Conservation (phyloP, 2,888 invertebrate species). For the Aleiodes testaceus region DNA sequence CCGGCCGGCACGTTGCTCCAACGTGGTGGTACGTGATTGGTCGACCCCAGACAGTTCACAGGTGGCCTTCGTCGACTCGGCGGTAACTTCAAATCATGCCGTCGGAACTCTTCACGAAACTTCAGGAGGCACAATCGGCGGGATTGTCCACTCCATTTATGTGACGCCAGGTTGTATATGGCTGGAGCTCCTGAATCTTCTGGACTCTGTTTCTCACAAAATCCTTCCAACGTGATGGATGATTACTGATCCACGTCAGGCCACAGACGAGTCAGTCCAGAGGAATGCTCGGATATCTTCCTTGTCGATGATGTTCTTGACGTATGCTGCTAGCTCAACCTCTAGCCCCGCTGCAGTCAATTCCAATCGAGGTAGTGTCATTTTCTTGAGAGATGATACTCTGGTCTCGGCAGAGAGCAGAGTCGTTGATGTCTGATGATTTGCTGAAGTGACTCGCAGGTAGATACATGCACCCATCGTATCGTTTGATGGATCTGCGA, state of each 20-base stretch:
- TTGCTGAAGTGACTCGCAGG: slow-evolving; percentile 19
- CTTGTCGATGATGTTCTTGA: not conserved
- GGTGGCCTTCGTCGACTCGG: too few species aligned
- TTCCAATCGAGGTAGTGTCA: slow-evolving; percentile 53
- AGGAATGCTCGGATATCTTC: slow-evolving; percentile 21
- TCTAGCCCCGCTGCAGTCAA: slow-evolving; percentile 48
- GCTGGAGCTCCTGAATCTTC: too few species aligned
- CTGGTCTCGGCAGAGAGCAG: slow-evolving; percentile 46
- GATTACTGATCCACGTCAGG: slow-evolving; percentile 45
- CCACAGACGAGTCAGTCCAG: slow-evolving; percentile 49
- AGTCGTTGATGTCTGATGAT: not conserved
- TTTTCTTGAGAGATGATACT: slow-evolving; percentile 49
- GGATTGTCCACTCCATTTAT: slow-evolving; percentile 44
- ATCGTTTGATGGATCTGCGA: slow-evolving; percentile 52
- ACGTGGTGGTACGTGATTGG: too few species aligned
- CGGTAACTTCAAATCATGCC: too few species aligned
- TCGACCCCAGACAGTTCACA: too few species aligned
- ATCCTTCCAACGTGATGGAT: too few species aligned
- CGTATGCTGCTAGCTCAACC: slow-evolving; percentile 28
- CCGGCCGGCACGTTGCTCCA: too few species aligned
- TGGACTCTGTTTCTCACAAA: too few species aligned
- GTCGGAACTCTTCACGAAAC: too few species aligned
- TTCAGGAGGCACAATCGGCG: slow-evolving; percentile 15
- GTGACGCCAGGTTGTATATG: slow-evolving; percentile 41
- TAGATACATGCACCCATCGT: slow-evolving; percentile 52